Percentiles rank a stretch among this genome's conserved stretches.
These are phyloP conservation scores for Quadriops clusia DNA, from an alignment of 2,888 invertebrate species.

Conservation along the genomic window DNA sequence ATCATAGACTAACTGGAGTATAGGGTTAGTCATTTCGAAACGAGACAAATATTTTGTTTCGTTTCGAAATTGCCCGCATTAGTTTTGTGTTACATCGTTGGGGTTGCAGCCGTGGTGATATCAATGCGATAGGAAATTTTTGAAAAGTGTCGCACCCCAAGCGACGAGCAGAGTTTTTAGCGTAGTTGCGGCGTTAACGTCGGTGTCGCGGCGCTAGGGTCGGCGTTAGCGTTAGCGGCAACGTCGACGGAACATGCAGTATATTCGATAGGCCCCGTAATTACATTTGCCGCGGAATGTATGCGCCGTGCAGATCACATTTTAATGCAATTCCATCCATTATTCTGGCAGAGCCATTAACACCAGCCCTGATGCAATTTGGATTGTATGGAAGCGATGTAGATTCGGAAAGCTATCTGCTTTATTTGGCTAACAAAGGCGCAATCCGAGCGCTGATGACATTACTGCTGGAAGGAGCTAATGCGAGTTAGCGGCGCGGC, in stretches of 20 bases:
- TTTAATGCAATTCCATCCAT: conserved; percentile 43
- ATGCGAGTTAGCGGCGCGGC: conserved; percentile 20
- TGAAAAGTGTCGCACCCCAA: no score
- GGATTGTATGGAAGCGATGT: conserved; percentile 32
- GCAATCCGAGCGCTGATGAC: conserved; percentile 28
- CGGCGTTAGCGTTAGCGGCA: conserved; percentile 22
- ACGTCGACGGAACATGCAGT: conserved; percentile 20
- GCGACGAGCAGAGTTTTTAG: conserved; percentile 17
- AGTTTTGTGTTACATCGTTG: no score
- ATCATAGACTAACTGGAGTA: no score
- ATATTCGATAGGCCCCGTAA: conserved; percentile 21
- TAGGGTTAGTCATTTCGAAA: no score
- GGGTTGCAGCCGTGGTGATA: no score
- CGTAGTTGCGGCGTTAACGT: conserved; percentile 10
- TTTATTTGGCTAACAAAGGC: conserved; percentile 33
- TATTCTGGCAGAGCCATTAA: conserved; percentile 40
- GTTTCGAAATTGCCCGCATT: no score
- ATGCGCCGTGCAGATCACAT: conserved; percentile 41
- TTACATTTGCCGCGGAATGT: conserved; percentile 24
- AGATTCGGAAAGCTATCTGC: conserved; percentile 35
- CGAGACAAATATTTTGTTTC: no score
- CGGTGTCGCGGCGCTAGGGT: conserved; percentile 26
- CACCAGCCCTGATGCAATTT: conserved; percentile 38
- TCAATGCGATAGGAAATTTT: no score
- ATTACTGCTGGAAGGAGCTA: conserved; percentile 26